A percentile compares a stretch with the other conserved stretches of the same genome.
Conservation (phyloP, 2,888 invertebrate genomes). For the Melolontha melolontha region DNA sequence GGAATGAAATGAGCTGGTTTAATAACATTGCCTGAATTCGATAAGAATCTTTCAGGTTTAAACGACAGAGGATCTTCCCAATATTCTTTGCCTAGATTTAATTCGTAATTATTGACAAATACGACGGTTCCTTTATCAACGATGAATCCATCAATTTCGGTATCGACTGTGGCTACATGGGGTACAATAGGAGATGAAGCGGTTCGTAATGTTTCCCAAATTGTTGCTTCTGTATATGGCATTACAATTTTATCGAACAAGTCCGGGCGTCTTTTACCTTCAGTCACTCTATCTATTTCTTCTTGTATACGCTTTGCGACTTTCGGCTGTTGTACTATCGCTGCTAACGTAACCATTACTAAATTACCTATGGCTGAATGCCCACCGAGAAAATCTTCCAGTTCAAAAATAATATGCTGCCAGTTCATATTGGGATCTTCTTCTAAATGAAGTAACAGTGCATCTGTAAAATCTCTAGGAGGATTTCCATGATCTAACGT, state of each 20-base stretch:
- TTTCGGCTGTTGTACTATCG: conserved; percentile 75
- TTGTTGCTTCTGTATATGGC: conserved; percentile 85
- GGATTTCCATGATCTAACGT: conserved; percentile 71
- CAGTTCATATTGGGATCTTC: conserved; percentile 77
- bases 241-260: conserved; percentile 75
- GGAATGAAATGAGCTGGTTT: conserved; percentile 83
- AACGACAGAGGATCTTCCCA: conserved; percentile 82
- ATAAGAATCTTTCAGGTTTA: conserved; percentile 80
- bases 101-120: conserved; percentile 85
- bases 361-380: conserved; percentile 90
- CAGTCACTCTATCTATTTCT: conserved; percentile 76
- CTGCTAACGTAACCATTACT: conserved; percentile 80
- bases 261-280: conserved; percentile 70
- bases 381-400: conserved; percentile 90
- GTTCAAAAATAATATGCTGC: conserved; percentile 83
- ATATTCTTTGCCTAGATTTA: conserved; percentile 79
- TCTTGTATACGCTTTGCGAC: conserved; percentile 74
- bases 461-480: conserved; percentile 84
- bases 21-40: conserved; percentile 62
- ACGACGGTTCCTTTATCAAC: conserved; percentile 84
- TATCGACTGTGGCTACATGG: conserved; percentile 85
- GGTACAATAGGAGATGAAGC: conserved; percentile 92
- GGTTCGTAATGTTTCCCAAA: conserved; percentile 82
- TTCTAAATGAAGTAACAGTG: conserved; percentile 76
- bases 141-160: conserved; percentile 77